Conservation (phyloP, 2,797 vertebrate species). For the Sylvia borin region DNA sequence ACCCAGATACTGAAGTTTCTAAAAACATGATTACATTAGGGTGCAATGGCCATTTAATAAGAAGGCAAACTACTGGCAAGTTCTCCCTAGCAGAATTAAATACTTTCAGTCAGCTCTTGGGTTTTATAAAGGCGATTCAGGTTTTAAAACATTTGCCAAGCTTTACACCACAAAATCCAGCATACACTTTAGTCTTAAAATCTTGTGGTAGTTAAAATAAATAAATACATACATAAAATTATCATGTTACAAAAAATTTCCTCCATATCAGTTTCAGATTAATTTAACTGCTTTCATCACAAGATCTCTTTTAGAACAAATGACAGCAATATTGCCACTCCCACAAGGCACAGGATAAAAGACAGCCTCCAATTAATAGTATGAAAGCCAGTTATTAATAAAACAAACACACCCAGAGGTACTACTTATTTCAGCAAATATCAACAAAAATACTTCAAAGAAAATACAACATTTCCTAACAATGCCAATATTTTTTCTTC, state of each 20-base stretch:
- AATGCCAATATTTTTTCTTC: neutral
- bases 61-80: neutral
- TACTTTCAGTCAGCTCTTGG: neutral
- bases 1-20: neutral
- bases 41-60: neutral
- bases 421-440: conserved; percentile 1
- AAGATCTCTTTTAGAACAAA: neutral
- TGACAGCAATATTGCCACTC: neutral
- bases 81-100: neutral
- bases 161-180: neutral
- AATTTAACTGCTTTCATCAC: neutral
- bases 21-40: neutral
- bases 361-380: neutral
- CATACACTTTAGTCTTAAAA: neutral
- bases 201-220: neutral
- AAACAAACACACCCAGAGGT: neutral
- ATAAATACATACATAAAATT: neutral
- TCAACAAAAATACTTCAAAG: neutral
- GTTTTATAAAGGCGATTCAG: neutral
- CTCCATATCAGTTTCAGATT: neutral
- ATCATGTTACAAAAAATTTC: neutral
- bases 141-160: neutral
- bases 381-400: neutral
- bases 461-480: neutral
- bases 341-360: neutral